phyloP scores from a whole-genome alignment of 2,797 vertebrate species.

The Leucoraja ocellata region DNA sequence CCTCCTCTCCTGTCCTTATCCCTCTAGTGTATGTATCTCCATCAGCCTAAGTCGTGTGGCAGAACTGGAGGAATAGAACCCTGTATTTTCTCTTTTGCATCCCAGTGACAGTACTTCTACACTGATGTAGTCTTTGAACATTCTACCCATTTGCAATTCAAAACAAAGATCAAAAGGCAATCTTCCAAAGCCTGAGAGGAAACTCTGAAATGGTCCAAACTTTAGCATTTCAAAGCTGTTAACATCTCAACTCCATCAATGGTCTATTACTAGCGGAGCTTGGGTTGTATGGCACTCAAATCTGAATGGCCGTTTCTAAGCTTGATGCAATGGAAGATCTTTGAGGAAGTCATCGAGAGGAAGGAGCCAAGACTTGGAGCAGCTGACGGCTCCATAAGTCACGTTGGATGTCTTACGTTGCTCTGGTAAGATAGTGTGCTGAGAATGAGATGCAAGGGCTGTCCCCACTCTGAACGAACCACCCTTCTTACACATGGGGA shows the following conservation, averaged over 20 bases:
- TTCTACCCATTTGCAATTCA: constrained; percentile 32
- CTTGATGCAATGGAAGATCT: background rate
- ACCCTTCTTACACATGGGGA: background rate
- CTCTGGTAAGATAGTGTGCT: background rate
- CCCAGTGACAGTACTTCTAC: constrained; percentile 28
- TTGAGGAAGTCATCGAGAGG: background rate
- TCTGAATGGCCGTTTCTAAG: background rate
- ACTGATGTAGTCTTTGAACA: constrained; percentile 6
- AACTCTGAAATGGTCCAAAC: background rate
- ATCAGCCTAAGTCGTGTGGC: background rate
- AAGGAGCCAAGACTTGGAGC: background rate
- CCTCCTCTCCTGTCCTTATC: background rate
- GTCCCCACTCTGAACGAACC: background rate
- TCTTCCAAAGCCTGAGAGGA: background rate
- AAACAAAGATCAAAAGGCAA: background rate
- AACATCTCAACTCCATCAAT: background rate
- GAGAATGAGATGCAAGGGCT: background rate
- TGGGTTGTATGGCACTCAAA: background rate
- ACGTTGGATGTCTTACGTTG: background rate
- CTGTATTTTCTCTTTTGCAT: constrained; percentile 27
- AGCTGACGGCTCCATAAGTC: background rate
- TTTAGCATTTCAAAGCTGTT: constrained; percentile 24
- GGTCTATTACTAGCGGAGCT: background rate
- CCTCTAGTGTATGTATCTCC: background rate
- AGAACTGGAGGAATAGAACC: background rate